A percentile compares a stretch with the other conserved stretches of the same genome.
phyloP scores from a whole-genome alignment of 2,797 vertebrate species.

The Manis crassicaudata region DNA sequence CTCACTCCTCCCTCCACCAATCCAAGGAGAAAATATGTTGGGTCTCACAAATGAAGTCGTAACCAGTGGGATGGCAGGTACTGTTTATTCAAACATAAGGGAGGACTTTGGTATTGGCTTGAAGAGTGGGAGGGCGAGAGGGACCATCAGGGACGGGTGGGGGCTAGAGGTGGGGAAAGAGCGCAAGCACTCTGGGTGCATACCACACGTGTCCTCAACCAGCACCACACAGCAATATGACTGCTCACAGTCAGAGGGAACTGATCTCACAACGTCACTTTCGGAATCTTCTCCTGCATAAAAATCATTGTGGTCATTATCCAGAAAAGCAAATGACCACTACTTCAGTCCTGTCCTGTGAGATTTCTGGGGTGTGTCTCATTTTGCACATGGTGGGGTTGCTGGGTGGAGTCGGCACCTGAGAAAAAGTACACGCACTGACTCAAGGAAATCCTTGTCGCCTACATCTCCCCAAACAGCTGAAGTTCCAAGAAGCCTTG shows the following conservation, averaged over 20 bases:
- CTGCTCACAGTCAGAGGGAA: not conserved
- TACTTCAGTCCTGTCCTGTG: not conserved
- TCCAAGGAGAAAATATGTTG: not conserved
- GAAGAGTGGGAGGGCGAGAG: not conserved
- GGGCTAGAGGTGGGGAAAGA: not conserved
- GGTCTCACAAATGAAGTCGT: not conserved
- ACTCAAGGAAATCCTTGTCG: not conserved
- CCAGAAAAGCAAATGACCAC: not conserved
- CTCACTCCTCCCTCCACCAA: not conserved
- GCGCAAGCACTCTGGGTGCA: too few species aligned
- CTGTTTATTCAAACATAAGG: slow-evolving; percentile 35
- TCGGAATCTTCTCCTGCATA: not conserved
- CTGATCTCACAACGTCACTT: not conserved
- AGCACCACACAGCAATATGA: not conserved
- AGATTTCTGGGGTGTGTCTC: not conserved
- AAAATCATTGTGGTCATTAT: not conserved
- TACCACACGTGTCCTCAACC: not conserved
- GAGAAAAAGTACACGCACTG: not conserved
- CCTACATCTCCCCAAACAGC: not conserved
- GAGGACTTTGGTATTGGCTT: not conserved
- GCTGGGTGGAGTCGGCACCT: not conserved
- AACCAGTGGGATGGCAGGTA: not conserved
- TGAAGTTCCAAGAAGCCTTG: not conserved
- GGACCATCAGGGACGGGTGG: accelerated
- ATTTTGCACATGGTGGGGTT: not conserved